Percentiles rank a stretch among this genome's conserved stretches.
These are phyloP conservation scores for Drosophila paranaensis DNA, from an alignment of 2,888 invertebrate species.

Conservation along the genomic window DNA sequence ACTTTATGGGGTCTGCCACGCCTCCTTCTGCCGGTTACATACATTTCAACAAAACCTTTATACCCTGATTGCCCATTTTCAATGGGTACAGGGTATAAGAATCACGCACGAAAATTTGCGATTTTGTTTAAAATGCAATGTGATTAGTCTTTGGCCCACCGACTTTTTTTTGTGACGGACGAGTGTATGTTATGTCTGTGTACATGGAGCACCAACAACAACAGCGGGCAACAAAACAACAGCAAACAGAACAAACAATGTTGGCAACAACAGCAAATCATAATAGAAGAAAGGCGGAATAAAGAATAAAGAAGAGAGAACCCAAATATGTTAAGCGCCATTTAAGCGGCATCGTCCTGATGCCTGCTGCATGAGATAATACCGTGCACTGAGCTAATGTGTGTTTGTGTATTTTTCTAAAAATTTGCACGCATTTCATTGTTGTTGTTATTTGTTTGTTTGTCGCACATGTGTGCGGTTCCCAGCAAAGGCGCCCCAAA, in stretches of 20 bases:
- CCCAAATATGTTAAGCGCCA: slow-evolving; percentile 78
- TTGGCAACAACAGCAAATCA: slow-evolving; percentile 33
- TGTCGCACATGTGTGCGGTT: slow-evolving; percentile 75
- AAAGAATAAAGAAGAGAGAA: slow-evolving; percentile 13
- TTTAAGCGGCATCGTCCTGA: slow-evolving; percentile 62
- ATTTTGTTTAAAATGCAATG: too few relatives aligned
- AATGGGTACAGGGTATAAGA: too few relatives aligned
- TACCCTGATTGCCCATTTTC: too few relatives aligned
- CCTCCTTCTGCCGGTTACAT: too few relatives aligned
- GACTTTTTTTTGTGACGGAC: too few relatives aligned
- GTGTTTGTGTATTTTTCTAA: slow-evolving; percentile 75
- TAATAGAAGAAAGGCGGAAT: slow-evolving; percentile 4
- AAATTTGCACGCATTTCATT: slow-evolving; percentile 80
- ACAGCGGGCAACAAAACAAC: slow-evolving; percentile 22
- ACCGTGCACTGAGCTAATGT: slow-evolving; percentile 49
- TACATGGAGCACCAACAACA: slow-evolving; percentile 31
- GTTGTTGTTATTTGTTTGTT: slow-evolving; percentile 60
- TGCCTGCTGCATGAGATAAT: slow-evolving; percentile 70
- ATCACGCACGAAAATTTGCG: too few relatives aligned
- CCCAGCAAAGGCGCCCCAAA: slow-evolving; percentile 63
- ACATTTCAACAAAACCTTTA: too few relatives aligned
- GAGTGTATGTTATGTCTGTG: slow-evolving; percentile 35
- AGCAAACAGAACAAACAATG: slow-evolving; percentile 59
- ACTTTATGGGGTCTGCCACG: too few relatives aligned
- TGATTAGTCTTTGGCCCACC: too few relatives aligned